Percentiles rank a stretch among this genome's conserved stretches.
Conservation (phyloP, 64 coral and sea anemone species). For the Orbicella faveolata region DNA sequence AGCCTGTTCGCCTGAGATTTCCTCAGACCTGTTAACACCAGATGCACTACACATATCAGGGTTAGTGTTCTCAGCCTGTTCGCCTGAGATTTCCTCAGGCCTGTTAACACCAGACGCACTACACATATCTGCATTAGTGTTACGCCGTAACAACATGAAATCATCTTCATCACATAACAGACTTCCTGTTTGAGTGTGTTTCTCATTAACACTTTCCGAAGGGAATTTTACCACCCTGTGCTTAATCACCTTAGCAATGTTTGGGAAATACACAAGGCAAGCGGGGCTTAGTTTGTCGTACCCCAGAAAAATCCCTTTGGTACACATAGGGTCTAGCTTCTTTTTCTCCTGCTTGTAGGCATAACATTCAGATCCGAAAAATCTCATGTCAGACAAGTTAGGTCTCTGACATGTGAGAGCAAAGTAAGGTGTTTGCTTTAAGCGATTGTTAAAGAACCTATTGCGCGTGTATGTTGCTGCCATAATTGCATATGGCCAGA, state of each 20-base stretch:
- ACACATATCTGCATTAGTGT: background rate
- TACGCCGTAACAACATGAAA: background rate
- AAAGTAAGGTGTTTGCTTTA: slow-evolving; percentile 29
- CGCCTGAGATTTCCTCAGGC: too few species aligned
- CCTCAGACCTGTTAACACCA: background rate
- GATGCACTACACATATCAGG: background rate
- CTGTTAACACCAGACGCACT: too few species aligned
- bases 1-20: background rate
- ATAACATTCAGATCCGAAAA: slow-evolving; percentile 22
- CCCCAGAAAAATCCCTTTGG: slow-evolving; percentile 43
- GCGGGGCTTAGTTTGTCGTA: slow-evolving; percentile 19
- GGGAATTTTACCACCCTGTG: slow-evolving; percentile 31
- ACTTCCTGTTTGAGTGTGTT: slow-evolving; percentile 28
- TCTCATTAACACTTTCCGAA: background rate
- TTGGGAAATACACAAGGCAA: slow-evolving; percentile 36
- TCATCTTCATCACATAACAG: background rate
- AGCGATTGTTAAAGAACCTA: background rate
- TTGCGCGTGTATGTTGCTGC: slow-evolving; percentile 3
- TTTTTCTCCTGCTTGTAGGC: slow-evolving; percentile 11
- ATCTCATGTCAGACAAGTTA: slow-evolving; percentile 12
- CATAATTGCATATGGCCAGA: slow-evolving; percentile 55
- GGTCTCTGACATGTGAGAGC: slow-evolving; percentile 15
- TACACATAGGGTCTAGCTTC: slow-evolving; percentile 31
- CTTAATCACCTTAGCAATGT: background rate
- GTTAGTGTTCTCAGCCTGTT: too few species aligned